Base-by-base conservation (phyloP, 2,888 invertebrate genomes). In the Panzeria rudis region DNA sequence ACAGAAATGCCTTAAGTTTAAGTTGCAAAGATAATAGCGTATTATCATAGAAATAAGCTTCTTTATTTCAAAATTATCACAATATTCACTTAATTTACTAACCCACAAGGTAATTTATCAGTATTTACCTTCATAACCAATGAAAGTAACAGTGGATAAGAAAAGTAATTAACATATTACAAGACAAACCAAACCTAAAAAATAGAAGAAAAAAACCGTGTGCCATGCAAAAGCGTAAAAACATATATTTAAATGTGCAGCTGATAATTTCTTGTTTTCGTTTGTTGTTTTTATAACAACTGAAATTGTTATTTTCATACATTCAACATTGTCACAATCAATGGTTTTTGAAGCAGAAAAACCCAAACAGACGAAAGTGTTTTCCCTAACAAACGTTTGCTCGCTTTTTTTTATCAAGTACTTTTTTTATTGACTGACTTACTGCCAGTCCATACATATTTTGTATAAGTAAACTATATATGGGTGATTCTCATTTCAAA, bases 321-420 rank as follows among this genome's bases (percentile, higher is more conserved):
- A 68, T 78, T 69, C 73, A 68, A 41, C 50, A 69, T 82, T 78
- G 85, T 78, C 82, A 78, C 82, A 82, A 73, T 81, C 73, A 73
- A 73, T 75, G 78, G 61, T 69, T 81, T 75, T 71, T 54, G 35
- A 38, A 56, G 56, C 52, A 76, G 50, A 85, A 61, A 78, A 52
- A 76, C 87, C 84, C 88, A 89, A 88, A 89, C 88, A 87, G 88
- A 87, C 78, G 85, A 78, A 73, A 78, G 78, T 78, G 62, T 66
- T 82, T 78, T 78, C 56, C 68, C 76, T 86, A 77, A 71, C 78
- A 80, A 86, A 78, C 84, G 29, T 20, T 66, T 23, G 4, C 5
- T 62, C 7, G 2, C 38, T 66, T 41, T 25, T 69, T 15, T 61
- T 7, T 77, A 80, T 73, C 73, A 73, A 73, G 62, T 62, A 78